Evolutionary conservation across 1,140 invertebrate species (phyloP).

Genomic region (Oedothorax gibbosus): DNA sequence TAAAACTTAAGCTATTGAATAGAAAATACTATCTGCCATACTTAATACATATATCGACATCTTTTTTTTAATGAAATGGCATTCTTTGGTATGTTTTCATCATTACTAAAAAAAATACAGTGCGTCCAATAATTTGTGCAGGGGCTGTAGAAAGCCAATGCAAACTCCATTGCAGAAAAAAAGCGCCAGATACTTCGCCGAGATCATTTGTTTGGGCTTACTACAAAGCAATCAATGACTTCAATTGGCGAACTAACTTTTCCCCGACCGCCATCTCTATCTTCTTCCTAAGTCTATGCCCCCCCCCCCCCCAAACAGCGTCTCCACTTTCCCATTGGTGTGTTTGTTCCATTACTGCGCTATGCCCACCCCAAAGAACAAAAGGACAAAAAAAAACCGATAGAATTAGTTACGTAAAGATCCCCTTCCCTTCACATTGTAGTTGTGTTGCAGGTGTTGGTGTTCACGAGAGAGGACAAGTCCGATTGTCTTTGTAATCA

Average conservation of each 20-base stretch:
- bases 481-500: conserved; percentile 21
- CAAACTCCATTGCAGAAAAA: too few relatives aligned
- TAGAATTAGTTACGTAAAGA: too few relatives aligned
- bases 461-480: not conserved
- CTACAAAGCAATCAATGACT: not conserved
- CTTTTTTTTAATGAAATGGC: too few relatives aligned
- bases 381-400: too few relatives aligned
- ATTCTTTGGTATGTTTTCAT: too few relatives aligned
- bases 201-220: not conserved
- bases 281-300: not conserved
- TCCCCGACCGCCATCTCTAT: not conserved
- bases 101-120: too few relatives aligned
- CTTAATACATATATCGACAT: too few relatives aligned
- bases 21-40: too few relatives aligned
- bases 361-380: conserved; percentile 42
- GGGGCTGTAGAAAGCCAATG: too few relatives aligned
- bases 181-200: not conserved
- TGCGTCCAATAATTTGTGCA: too few relatives aligned
- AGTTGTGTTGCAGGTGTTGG: conserved; percentile 26
- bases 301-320: not conserved
- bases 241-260: not conserved
- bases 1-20: too few relatives aligned
- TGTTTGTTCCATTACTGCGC: conserved; percentile 46
- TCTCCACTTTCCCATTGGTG: not conserved
- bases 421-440: not conserved